Conservation (phyloP, 2,888 invertebrate genomes). For the Lasioglossum figueresi region DNA sequence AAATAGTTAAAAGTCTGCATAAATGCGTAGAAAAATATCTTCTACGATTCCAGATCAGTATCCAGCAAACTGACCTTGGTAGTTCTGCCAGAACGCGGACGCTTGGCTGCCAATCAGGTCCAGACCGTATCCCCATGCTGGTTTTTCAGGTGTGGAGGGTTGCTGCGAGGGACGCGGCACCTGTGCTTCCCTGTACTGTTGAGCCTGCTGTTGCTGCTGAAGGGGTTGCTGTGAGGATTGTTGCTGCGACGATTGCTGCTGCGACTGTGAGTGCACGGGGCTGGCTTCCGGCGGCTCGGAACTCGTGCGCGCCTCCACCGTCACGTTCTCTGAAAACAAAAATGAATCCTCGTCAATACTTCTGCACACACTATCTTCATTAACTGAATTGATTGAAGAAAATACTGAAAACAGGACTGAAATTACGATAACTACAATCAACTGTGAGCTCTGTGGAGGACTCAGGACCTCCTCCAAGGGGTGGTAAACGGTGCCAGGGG, state of each 20-base stretch:
- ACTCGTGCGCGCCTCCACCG: constrained; percentile 78
- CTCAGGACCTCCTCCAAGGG: background rate
- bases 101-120: constrained; percentile 94
- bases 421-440: background rate
- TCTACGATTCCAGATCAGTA: background rate
- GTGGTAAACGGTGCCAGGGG: background rate
- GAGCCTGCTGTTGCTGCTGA: constrained; percentile 80
- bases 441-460: background rate
- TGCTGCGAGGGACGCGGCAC: constrained; percentile 82
- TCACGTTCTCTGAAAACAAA: constrained; percentile 77
- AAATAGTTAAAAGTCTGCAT: background rate
- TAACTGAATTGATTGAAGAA: too few species aligned
- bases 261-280: constrained; percentile 80
- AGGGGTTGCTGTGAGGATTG: constrained; percentile 77
- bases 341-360: background rate
- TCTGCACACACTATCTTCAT: too few species aligned
- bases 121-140: constrained; percentile 90
- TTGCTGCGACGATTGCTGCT: constrained; percentile 76
- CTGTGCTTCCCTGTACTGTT: constrained; percentile 82
- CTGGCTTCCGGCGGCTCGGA: constrained; percentile 81
- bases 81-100: constrained; percentile 94
- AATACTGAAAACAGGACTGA: too few species aligned
- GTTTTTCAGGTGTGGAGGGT: constrained; percentile 83
- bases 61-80: constrained; percentile 90
- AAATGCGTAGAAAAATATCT: background rate